Conservation (phyloP, 2,888 invertebrate genomes). For the Rhagophthalmus giganteus region DNA sequence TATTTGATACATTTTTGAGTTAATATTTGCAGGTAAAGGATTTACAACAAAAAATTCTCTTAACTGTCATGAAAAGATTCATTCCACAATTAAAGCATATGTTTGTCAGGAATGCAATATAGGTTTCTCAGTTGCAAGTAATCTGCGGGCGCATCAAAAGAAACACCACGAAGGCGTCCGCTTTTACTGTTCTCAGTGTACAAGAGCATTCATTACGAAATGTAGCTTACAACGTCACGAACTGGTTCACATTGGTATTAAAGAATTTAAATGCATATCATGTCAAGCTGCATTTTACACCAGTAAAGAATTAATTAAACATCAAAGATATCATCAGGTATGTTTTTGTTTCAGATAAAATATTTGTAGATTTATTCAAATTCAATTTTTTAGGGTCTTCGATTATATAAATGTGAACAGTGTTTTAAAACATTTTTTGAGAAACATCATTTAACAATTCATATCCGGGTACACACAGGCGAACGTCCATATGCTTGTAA, state of each 20-base stretch:
- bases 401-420: constrained; percentile 42
- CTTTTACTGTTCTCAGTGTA: constrained; percentile 46
- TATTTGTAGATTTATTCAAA: too few relatives aligned
- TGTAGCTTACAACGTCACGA: constrained; percentile 46
- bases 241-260: constrained; percentile 43
- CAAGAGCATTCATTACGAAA: constrained; percentile 42
- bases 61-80: constrained; percentile 46
- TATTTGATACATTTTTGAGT: constrained; percentile 1
- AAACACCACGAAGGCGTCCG: constrained; percentile 44
- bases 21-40: constrained; percentile 40
- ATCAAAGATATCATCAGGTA: constrained; percentile 46
- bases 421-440: constrained; percentile 47
- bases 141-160: constrained; percentile 43
- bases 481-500: constrained; percentile 45
- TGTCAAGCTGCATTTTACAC: constrained; percentile 46
- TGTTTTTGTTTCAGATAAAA: too few relatives aligned
- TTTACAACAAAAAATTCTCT: constrained; percentile 45
- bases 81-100: constrained; percentile 40
- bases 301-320: constrained; percentile 43
- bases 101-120: constrained; percentile 42
- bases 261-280: constrained; percentile 42
- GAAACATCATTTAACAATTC: constrained; percentile 45
- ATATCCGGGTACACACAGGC: constrained; percentile 44
- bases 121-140: constrained; percentile 43
- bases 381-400: constrained; percentile 44